Base-by-base conservation (phyloP, 2,888 invertebrate species). In the Oxystoma pomonae region DNA sequence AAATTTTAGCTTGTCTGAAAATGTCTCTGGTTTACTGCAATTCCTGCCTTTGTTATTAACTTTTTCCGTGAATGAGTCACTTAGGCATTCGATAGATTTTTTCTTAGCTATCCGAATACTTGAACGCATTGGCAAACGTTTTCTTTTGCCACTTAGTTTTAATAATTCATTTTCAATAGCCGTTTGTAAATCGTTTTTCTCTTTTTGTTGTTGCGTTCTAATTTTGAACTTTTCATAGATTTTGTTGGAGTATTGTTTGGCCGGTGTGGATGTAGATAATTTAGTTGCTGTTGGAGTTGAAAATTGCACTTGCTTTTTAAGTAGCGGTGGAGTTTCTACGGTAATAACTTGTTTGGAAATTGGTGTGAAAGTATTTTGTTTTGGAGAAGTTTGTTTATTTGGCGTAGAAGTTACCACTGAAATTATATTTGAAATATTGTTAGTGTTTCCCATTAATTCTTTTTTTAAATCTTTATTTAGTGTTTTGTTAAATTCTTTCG, bases 21-120 rank as follows among this genome's bases (percentile, higher is more conserved):
- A 72, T 49, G 66, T 65, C 57, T 72, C 72, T 1, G 62, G 56
- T 57, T 63, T 69, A 18, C 64, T 58, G 20, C 22, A 55, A 1
- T 62, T 61, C 19, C 58, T 68, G 5, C 16, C 21, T 57, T 69
- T 67, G 58, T 65, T 69, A 61, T 72, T 70, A n/a, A 70, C 64
- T 57, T 72, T 70, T 56, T 65, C 67, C n/a, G 69, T 69, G 61
- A 71, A 71, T n/a, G 72, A 73, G 55, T 74, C 70, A 57, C 70
- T 74, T 18, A 75, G 66, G 17, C 59, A 69, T 62, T 76, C 76
- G 16, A 75, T 75, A 1, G 76, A 75, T 58, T 75, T 76, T 17
- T 74, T 73, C 65, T 78, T 77, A 9, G 77, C 77, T 22, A 77
- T 76, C 58, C 77, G 67, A 35, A 74, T 71, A 61, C 77, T 77